Conservation (phyloP, 2,888 invertebrate genomes). For the Phania funesta region DNA sequence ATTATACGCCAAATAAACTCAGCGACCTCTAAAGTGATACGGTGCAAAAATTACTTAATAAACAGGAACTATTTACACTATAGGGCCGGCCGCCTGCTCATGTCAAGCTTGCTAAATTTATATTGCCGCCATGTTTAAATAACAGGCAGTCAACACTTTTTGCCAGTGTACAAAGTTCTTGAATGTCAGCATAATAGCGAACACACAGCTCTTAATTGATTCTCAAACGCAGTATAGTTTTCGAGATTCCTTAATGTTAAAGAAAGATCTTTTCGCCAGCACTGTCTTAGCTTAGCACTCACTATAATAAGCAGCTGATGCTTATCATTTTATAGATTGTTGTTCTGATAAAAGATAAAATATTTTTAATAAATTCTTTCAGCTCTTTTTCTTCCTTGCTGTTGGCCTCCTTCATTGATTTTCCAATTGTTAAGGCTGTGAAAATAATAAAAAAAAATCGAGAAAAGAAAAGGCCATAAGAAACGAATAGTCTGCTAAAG, state of each 20-base stretch:
- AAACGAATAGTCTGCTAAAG: slow-evolving; percentile 36
- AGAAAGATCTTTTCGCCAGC: slow-evolving; percentile 27
- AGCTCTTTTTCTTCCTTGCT: slow-evolving; percentile 4
- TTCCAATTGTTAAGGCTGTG: slow-evolving; percentile 35
- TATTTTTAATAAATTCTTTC: slow-evolving; percentile 55
- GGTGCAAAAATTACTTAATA: no score
- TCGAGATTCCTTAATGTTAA: slow-evolving; percentile 40
- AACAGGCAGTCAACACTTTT: not conserved
- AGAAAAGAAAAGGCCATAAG: slow-evolving; percentile 13
- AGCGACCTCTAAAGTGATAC: no score
- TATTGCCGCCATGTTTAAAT: not conserved
- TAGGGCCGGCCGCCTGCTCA: no score
- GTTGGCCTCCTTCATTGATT: slow-evolving; percentile 32
- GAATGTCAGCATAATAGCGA: not conserved
- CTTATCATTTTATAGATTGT: slow-evolving; percentile 65
- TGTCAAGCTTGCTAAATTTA: no score
- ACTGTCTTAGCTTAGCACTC: slow-evolving; percentile 32
- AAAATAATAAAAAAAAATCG: slow-evolving; percentile 28
- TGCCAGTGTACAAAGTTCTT: slow-evolving; percentile 16
- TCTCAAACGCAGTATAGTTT: slow-evolving; percentile 44
- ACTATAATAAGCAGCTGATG: slow-evolving; percentile 54
- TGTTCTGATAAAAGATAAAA: slow-evolving; percentile 58
- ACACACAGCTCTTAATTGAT: slow-evolving; percentile 53
- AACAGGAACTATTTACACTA: no score
- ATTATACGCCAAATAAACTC: not conserved